Evolutionary conservation across 2,797 vertebrate species (phyloP).

Genomic region (Aldrovandia affinis): DNA sequence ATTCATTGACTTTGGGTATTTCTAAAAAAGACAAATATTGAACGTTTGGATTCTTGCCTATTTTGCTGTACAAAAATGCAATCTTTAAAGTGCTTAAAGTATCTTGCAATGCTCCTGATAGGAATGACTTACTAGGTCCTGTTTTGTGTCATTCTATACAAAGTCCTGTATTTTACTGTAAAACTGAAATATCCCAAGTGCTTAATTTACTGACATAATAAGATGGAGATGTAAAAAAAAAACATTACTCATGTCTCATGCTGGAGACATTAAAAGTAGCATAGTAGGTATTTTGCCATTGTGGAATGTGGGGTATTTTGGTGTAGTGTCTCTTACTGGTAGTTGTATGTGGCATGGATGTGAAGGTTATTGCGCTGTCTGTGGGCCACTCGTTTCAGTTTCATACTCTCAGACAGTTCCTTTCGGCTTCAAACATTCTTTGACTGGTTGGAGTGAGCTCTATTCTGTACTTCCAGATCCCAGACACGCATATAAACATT

Average conservation of each 20-base stretch:
- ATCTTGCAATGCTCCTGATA: not conserved
- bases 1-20: not conserved
- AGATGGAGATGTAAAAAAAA: too few species aligned
- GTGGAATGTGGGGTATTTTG: not conserved
- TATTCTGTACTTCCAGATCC: not conserved
- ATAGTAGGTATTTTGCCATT: not conserved
- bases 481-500: constrained; percentile 11
- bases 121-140: not conserved
- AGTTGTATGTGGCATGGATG: not conserved
- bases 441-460: not conserved
- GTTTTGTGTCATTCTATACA: not conserved
- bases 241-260: not conserved
- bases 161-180: not conserved
- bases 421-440: not conserved
- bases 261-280: not conserved
- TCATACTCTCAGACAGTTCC: not conserved
- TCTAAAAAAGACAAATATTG: not conserved
- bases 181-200: not conserved
- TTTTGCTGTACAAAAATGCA: not conserved
- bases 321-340: not conserved
- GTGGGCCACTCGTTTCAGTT: too few species aligned
- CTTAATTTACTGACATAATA: too few species aligned
- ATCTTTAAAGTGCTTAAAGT: not conserved
- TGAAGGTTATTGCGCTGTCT: not conserved
- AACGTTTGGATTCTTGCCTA: not conserved